These are phyloP conservation scores for Sphaerophoria taeniata DNA, from an alignment of 2,888 invertebrate species.

Conservation along the genomic window DNA sequence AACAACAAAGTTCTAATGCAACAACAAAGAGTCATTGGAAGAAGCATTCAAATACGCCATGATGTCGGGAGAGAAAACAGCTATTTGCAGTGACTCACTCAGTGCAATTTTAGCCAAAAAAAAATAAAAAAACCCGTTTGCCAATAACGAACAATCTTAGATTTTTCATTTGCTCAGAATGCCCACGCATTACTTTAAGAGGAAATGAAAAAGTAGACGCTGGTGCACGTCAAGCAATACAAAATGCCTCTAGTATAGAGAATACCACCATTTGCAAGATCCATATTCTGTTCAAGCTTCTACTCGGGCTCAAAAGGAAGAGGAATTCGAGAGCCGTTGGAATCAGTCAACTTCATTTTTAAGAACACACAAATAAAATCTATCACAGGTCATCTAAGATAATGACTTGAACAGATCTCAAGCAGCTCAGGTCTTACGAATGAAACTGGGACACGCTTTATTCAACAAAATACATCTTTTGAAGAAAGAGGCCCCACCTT, in stretches of 20 bases:
- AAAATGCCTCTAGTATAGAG: not conserved
- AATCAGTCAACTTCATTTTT: conserved; percentile 18
- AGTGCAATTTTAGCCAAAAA: not conserved
- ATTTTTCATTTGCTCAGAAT: not conserved
- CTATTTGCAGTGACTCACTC: not conserved
- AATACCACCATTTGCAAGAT: conserved; percentile 10
- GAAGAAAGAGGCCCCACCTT: too few species aligned
- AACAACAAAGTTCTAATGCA: not conserved
- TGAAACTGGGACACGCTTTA: too few species aligned
- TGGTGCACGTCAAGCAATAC: not conserved
- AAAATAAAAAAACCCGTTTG: not conserved
- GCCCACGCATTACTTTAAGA: not conserved
- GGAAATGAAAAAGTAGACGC: not conserved
- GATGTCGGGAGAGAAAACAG: not conserved
- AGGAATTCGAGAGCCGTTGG: not conserved
- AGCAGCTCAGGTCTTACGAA: too few species aligned
- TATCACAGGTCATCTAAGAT: too few species aligned
- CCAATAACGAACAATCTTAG: not conserved
- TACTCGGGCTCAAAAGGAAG: not conserved
- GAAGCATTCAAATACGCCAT: not conserved
- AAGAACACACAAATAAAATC: not conserved
- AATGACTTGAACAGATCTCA: too few species aligned
- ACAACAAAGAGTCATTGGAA: not conserved
- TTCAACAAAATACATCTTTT: too few species aligned
- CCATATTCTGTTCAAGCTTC: conserved; percentile 2